Conservation (phyloP, 2,888 invertebrate genomes). For the Gari tellinella region DNA sequence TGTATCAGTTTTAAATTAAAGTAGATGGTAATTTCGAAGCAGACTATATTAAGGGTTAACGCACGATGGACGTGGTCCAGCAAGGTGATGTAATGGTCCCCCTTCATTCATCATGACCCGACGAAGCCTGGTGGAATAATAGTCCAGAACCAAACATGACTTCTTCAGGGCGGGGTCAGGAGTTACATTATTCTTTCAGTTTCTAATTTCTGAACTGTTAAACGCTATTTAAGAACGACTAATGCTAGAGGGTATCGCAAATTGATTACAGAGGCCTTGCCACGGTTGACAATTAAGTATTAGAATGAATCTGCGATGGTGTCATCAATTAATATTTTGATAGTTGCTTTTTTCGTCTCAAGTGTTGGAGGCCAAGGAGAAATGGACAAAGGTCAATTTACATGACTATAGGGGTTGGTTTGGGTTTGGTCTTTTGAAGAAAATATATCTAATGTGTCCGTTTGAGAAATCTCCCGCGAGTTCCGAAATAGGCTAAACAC, state of each 20-base stretch:
- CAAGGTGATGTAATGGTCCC: slow-evolving; percentile 41
- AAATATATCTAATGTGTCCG: too few species aligned
- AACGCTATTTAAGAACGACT: slow-evolving; percentile 60
- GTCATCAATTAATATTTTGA: slow-evolving; percentile 36
- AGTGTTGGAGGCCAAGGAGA: not conserved
- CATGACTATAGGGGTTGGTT: too few species aligned
- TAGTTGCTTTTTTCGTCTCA: slow-evolving; percentile 1
- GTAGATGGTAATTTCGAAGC: too few species aligned
- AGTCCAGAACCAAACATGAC: slow-evolving; percentile 41
- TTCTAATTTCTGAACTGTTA: slow-evolving; percentile 59
- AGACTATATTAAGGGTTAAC: too few species aligned
- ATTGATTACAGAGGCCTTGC: slow-evolving; percentile 49
- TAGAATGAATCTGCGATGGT: slow-evolving; percentile 32
- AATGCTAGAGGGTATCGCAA: slow-evolving; percentile 51
- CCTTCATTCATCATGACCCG: slow-evolving; percentile 40
- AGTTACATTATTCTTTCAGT: slow-evolving; percentile 54
- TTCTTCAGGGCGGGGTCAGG: slow-evolving; percentile 50
- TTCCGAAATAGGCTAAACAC: too few species aligned
- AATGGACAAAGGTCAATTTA: not conserved
- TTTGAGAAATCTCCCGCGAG: too few species aligned
- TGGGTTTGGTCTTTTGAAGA: too few species aligned
- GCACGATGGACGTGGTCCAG: slow-evolving; percentile 20
- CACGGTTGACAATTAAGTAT: slow-evolving; percentile 48
- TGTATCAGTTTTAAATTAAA: too few species aligned
- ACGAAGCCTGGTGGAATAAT: slow-evolving; percentile 42